A percentile compares a stretch with the other conserved stretches of the same genome.
Conservation (phyloP, 2,797 vertebrate species). For the Scyliorhinus canicula region DNA sequence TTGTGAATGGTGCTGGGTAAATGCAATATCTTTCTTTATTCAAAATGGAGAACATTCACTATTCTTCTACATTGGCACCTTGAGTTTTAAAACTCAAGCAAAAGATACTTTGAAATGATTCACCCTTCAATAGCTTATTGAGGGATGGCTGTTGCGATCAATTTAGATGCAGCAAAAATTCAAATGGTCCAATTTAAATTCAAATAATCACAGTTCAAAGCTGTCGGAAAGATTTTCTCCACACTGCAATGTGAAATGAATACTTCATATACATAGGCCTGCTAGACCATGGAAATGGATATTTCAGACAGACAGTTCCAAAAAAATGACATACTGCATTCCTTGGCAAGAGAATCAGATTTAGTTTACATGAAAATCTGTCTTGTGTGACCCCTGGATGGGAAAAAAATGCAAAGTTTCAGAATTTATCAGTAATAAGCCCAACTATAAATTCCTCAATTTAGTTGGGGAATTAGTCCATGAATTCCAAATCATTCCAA, state of each 20-base stretch:
- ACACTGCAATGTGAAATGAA: neutral
- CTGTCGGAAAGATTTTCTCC: neutral
- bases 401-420: neutral
- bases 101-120: constrained; percentile 13
- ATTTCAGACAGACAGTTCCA: neutral
- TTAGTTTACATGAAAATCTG: constrained; percentile 15
- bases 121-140: constrained; percentile 25
- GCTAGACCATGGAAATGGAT: constrained; percentile 20
- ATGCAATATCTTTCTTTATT: neutral
- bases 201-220: constrained; percentile 24
- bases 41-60: neutral
- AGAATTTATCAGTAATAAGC: constrained; percentile 4
- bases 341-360: constrained; percentile 3
- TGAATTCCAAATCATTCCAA: neutral
- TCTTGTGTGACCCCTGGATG: neutral
- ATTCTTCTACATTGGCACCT: neutral
- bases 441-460: neutral
- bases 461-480: neutral
- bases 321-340: neutral
- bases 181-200: constrained; percentile 24
- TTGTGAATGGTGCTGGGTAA: neutral
- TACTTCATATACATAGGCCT: neutral
- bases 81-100: constrained; percentile 1
- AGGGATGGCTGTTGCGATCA: constrained; percentile 2
- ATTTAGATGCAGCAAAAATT: constrained; percentile 28